Conservation (phyloP, 2,797 vertebrate genomes). For the Pantherophis vulpinus region DNA sequence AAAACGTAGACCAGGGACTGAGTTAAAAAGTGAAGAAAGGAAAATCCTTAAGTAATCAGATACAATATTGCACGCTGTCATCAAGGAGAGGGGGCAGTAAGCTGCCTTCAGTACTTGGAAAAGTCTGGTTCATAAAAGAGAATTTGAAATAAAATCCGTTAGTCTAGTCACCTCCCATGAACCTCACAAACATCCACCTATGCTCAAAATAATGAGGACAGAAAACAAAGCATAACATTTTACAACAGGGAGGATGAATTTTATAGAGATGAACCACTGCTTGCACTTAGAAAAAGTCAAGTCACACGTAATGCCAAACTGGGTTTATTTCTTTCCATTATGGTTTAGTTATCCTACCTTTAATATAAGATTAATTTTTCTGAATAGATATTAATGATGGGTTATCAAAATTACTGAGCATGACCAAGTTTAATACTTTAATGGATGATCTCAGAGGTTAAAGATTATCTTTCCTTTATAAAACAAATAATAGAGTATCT, state of each 20-base stretch:
- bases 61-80: slow-evolving; percentile 41
- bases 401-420: slow-evolving; percentile 48
- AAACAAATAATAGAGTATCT: slow-evolving; percentile 40
- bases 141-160: slow-evolving; percentile 47
- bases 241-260: slow-evolving; percentile 37
- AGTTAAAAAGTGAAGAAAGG: slow-evolving; percentile 40
- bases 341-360: slow-evolving; percentile 39
- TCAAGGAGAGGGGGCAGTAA: slow-evolving; percentile 54
- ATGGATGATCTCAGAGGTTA: slow-evolving; percentile 45
- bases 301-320: slow-evolving; percentile 37
- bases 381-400: slow-evolving; percentile 54
- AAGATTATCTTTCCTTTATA: slow-evolving; percentile 55
- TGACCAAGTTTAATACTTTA: slow-evolving; percentile 42
- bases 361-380: slow-evolving; percentile 61
- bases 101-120: slow-evolving; percentile 49
- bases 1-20: slow-evolving; percentile 3
- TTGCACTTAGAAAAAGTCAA: slow-evolving; percentile 47
- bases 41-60: slow-evolving; percentile 42
- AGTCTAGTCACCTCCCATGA: slow-evolving; percentile 44
- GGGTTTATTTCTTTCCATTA: slow-evolving; percentile 21
- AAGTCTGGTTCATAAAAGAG: slow-evolving; percentile 47
- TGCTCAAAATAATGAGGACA: slow-evolving; percentile 49
- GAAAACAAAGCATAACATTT: slow-evolving; percentile 47
- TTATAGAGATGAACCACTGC: slow-evolving; percentile 36
- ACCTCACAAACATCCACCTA: slow-evolving; percentile 59